phyloP scores from a whole-genome alignment of 2,113 vertebrate genomes.

The Osmerus mordax region DNA sequence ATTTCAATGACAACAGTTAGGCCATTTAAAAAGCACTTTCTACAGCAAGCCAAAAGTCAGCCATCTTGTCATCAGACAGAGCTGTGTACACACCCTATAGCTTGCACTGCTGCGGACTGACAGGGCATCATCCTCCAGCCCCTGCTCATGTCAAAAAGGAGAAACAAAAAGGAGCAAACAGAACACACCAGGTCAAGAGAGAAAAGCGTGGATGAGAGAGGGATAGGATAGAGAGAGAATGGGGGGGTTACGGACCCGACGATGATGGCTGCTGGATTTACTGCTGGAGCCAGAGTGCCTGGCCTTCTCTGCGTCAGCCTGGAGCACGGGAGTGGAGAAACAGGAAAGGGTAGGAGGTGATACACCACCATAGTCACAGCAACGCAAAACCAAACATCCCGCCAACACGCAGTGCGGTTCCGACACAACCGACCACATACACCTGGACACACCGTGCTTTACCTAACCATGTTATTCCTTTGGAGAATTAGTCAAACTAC shows the following conservation, averaged over 20 bases:
- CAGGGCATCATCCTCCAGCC: constrained; percentile 69
- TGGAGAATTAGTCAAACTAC: neutral
- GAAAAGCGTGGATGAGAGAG: constrained; percentile 23
- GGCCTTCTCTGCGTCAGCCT: constrained; percentile 93
- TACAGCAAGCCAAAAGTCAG: neutral
- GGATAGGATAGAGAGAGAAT: constrained; percentile 26
- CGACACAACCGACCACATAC: constrained; percentile 31
- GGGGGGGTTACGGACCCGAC: constrained; percentile 82
- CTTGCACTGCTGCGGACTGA: constrained; percentile 64
- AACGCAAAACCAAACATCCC: constrained; percentile 25
- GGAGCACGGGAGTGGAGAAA: constrained; percentile 56
- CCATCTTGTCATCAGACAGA: neutral
- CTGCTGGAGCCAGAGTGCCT: constrained; percentile 72
- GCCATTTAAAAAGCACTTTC: neutral
- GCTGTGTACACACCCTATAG: constrained; percentile 76
- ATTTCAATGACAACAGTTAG: constrained; percentile 13
- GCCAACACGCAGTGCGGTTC: constrained; percentile 18
- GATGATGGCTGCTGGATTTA: constrained; percentile 73
- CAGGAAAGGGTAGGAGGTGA: constrained; percentile 44
- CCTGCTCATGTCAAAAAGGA: constrained; percentile 67
- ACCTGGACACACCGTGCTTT: constrained; percentile 1
- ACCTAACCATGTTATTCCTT: neutral
- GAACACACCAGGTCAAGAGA: constrained; percentile 9
- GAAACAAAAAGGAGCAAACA: constrained; percentile 51
- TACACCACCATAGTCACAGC: neutral